A percentile compares a stretch with the other conserved stretches of the same genome.
phyloP scores from a whole-genome alignment of 1,140 invertebrate genomes.

The Leptopilina boulardi region DNA sequence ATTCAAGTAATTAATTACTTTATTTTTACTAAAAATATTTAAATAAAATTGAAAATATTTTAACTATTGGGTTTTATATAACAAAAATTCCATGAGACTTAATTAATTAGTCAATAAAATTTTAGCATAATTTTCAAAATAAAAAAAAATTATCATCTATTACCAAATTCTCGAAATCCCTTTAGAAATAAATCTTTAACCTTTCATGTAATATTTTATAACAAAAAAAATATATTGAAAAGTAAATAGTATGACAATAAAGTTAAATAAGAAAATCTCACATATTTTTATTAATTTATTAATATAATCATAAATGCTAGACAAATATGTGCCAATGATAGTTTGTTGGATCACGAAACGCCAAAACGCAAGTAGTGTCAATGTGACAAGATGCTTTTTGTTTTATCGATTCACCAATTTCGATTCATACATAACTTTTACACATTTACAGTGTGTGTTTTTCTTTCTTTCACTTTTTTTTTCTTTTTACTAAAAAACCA shows the following conservation, averaged over 20 bases:
- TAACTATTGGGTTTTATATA: too few species aligned
- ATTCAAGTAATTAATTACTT: not conserved
- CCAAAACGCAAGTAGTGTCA: conserved; percentile 60
- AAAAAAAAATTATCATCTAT: too few species aligned
- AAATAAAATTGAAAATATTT: too few species aligned
- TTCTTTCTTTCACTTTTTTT: too few species aligned
- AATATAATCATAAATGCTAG: conserved; percentile 71
- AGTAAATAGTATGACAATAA: not conserved
- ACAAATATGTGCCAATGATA: conserved; percentile 73
- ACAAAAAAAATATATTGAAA: not conserved
- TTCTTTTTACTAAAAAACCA: conserved; percentile 42
- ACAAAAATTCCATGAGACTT: too few species aligned
- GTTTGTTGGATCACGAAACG: conserved; percentile 66
- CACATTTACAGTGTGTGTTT: conserved; percentile 41
- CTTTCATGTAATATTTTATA: not conserved
- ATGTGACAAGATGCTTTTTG: conserved; percentile 48
- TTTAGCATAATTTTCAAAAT: too few species aligned
- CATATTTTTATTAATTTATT: conserved; percentile 67
- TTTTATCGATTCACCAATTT: conserved; percentile 53
- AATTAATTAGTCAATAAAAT: too few species aligned
- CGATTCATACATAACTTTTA: conserved; percentile 55
- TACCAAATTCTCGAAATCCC: too few species aligned
- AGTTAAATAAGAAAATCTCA: conserved; percentile 6
- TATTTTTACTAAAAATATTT: too few species aligned
- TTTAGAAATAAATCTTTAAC: not conserved